phyloP scores from a whole-genome alignment of 2,113 vertebrate genomes.

The Grallaria varia region DNA sequence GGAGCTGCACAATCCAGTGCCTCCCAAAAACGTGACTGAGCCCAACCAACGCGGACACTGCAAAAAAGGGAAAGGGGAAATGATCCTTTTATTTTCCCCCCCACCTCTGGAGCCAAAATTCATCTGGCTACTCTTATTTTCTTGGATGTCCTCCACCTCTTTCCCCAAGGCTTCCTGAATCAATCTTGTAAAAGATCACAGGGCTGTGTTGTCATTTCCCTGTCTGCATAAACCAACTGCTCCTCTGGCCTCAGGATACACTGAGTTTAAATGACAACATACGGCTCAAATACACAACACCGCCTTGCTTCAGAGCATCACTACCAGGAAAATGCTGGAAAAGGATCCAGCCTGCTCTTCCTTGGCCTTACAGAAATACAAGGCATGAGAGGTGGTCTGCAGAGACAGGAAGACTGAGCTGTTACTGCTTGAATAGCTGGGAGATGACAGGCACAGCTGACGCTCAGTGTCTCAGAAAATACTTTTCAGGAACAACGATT shows the following conservation, averaged over 20 bases:
- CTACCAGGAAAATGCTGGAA: not conserved
- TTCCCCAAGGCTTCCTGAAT: not conserved
- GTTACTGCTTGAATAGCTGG: not conserved
- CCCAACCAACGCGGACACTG: not conserved
- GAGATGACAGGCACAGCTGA: not conserved
- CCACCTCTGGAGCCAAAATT: not conserved
- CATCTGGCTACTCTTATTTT: not conserved
- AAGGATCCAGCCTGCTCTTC: not conserved
- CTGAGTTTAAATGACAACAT: not conserved
- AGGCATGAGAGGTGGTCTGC: not conserved
- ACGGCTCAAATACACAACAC: not conserved
- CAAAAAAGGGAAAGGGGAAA: not conserved
- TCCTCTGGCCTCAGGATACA: not conserved
- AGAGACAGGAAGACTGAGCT: not conserved
- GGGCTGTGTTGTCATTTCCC: not conserved
- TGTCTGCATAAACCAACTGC: not conserved
- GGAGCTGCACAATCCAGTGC: not conserved
- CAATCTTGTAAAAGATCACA: not conserved
- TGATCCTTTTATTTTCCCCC: not conserved
- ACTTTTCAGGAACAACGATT: not conserved
- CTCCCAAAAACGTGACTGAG: fast-evolving
- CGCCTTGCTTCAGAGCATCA: not conserved
- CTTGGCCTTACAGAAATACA: not conserved
- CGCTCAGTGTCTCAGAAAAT: not conserved
- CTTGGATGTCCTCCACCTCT: not conserved